A percentile compares a stretch with the other conserved stretches of the same genome.
Conservation (phyloP, 2,888 invertebrate species). For the Xiphydria camelus region DNA sequence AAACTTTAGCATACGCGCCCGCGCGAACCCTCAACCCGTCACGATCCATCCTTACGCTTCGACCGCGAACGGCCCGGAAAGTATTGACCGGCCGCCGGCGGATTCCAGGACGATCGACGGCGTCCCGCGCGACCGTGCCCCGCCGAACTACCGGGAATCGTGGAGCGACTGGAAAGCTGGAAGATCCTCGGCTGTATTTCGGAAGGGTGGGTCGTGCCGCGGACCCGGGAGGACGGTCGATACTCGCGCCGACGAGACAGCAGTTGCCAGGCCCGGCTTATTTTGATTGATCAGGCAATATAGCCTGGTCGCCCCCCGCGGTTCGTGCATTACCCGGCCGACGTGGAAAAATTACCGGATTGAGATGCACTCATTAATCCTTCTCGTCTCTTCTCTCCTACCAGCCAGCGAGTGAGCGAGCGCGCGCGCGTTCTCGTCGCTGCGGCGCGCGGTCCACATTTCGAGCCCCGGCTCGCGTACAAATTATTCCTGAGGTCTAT, state of each 20-base stretch:
- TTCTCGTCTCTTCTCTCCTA: conserved; percentile 23
- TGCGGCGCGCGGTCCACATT: conserved; percentile 19
- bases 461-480: conserved; percentile 24
- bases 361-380: conserved; percentile 58
- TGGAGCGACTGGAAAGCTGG: background rate
- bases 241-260: conserved; percentile 4
- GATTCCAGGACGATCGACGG: background rate
- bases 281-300: conserved; percentile 57
- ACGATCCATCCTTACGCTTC: conserved; percentile 11
- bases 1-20: conserved; percentile 7
- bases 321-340: conserved; percentile 52
- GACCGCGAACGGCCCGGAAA: conserved; percentile 6
- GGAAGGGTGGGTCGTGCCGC: too few species aligned
- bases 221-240: background rate
- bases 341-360: conserved; percentile 56
- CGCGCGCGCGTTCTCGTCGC: conserved; percentile 8
- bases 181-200: too few species aligned
- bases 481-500: conserved; percentile 31
- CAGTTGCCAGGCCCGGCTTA: conserved; percentile 40
- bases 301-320: conserved; percentile 53
- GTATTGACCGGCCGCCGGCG: conserved; percentile 9
- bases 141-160: background rate
- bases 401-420: background rate
- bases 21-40: conserved; percentile 14
- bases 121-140: background rate